phyloP scores from a whole-genome alignment of 2,888 invertebrate genomes.

The Pristionchus maxplancki region DNA sequence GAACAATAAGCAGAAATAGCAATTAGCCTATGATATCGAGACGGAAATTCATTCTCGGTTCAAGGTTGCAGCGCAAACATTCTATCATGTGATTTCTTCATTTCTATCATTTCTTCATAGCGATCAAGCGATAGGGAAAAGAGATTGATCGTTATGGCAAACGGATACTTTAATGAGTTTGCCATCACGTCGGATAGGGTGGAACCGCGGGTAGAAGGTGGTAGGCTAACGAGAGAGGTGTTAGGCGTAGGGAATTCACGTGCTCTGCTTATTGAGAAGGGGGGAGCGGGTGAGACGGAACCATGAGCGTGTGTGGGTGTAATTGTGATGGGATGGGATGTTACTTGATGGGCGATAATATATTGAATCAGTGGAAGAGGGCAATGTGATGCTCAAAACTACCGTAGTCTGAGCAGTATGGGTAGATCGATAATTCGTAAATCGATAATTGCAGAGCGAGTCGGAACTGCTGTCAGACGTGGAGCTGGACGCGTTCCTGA shows the following conservation, averaged over 20 bases:
- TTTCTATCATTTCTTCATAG: not conserved
- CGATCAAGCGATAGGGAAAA: not conserved
- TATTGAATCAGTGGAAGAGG: too few relatives aligned
- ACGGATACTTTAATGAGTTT: not conserved
- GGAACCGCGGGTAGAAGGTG: not conserved
- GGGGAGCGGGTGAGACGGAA: not conserved
- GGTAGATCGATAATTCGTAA: not conserved
- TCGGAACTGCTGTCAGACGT: not conserved
- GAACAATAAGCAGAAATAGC: too few relatives aligned
- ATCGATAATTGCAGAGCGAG: not conserved
- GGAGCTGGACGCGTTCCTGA: slow-evolving; percentile 9
- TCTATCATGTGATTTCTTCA: not conserved
- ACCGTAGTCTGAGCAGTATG: too few relatives aligned
- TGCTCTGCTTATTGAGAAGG: not conserved
- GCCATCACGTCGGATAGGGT: not conserved
- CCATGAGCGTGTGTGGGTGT: not conserved
- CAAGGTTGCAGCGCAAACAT: not conserved
- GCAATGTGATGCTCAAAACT: too few relatives aligned
- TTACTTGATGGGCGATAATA: too few relatives aligned
- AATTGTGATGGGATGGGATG: not conserved
- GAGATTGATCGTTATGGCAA: not conserved
- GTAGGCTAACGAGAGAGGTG: not conserved
- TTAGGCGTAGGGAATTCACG: not conserved
- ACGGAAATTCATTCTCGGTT: not conserved
- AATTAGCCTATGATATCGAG: not conserved